Base-by-base conservation (phyloP, 2,113 vertebrate genomes). In the Mormoops blainvillei region DNA sequence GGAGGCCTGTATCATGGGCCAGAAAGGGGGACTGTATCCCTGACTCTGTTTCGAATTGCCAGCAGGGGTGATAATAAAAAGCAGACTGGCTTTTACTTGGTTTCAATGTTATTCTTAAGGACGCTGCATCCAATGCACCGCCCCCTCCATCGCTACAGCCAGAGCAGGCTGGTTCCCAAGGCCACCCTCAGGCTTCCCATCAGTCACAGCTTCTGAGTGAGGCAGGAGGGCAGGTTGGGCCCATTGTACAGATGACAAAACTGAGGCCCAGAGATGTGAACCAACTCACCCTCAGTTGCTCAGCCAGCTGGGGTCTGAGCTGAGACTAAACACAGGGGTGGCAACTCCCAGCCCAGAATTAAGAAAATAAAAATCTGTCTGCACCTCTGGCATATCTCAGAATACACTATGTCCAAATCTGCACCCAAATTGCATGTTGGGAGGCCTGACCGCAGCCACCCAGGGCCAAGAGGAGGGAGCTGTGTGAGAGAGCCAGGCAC, bases 141-240 rank as follows among this genome's bases (percentile, higher is more conserved):
- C 11, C 31, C 3, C 26, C 38, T 12, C 56, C 22, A 6, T 3
- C 33, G 43, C 45, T 14, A 4, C 31, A 41, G 19, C 56, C 50
- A 16, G 58, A 26, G 33, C 52, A 67, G 38, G 41, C 11, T 0
- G 7, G 38, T 1, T 1, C 43, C 61, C 58, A 31, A 0, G 24
- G 76, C 36, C 3, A 10, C 65, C 41, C 58, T 45, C 20, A n/a
- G 61, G 7, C 24, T 1, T 45, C 48, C n/a, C 18, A 1, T 12
- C 22, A 20, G 14, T 24, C 19, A 2, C n/a, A 50, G 31, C 65
- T 61, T 93, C 83, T 56, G 50, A 73, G 45, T 56, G 50, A 73
- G 45, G 7, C 14, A 48, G 7, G 36, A 80, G 24, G 52, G 20
- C 31, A 77, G 45, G n/a, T 14, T 89, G 67, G 48, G n/a, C 26